phyloP scores from a whole-genome alignment of 2,797 vertebrate genomes.

The Pipistrellus pygmaeus region DNA sequence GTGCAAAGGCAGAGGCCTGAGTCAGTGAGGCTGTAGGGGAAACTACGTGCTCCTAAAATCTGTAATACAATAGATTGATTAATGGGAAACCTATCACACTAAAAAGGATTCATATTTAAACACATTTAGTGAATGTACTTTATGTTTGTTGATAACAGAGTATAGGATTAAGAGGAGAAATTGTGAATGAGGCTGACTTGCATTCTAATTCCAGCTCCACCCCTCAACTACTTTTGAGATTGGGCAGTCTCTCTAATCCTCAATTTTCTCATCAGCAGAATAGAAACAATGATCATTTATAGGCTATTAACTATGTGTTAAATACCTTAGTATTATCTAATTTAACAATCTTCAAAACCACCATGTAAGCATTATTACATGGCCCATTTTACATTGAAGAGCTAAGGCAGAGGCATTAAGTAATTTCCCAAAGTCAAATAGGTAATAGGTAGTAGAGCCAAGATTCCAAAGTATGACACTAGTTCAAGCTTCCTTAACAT shows the following conservation, averaged over 20 bases:
- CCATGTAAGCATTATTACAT: not conserved
- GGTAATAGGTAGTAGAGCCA: not conserved
- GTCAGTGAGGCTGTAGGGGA: not conserved
- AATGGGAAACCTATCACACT: not conserved
- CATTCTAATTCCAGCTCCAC: not conserved
- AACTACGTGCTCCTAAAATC: conserved; percentile 17
- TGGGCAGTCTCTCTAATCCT: not conserved
- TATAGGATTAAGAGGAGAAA: not conserved
- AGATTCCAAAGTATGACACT: not conserved
- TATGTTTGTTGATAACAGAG: not conserved
- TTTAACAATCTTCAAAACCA: conserved; percentile 40
- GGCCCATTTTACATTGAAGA: conserved; percentile 10
- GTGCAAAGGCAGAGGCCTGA: not conserved
- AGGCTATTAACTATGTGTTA: conserved; percentile 12
- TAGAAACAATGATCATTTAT: conserved; percentile 19
- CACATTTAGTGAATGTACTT: not conserved
- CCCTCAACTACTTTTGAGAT: not conserved
- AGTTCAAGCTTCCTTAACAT: not conserved
- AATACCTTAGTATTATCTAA: conserved; percentile 9
- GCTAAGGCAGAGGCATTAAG: not conserved
- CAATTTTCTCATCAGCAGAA: conserved; percentile 32
- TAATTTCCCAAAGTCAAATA: not conserved
- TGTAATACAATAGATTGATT: not conserved
- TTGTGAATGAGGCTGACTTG: not conserved
- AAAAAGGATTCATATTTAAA: conserved; percentile 37